Base-by-base conservation (phyloP, 1,140 invertebrate species). In the Solenopsis invicta region DNA sequence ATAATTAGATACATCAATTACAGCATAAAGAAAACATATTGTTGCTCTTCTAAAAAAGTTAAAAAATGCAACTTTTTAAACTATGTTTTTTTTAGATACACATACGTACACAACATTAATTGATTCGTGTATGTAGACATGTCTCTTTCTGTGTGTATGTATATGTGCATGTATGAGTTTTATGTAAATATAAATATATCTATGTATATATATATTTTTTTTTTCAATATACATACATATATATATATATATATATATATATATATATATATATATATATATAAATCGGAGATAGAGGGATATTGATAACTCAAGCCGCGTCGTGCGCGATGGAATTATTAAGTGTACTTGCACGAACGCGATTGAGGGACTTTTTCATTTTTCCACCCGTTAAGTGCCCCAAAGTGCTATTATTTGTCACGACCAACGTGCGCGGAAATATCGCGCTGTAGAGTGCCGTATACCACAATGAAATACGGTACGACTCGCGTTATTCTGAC, bases 341-440 rank as follows among this genome's bases (percentile, higher is more conserved):
- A 75, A 84, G 80, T 84, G 80, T 74, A 61, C 80, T 84, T 48
- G 41, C 18, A 37, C 37, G 66, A 37, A 24, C n/a, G 16, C 67
- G 69, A 84, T 84, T 45, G 80, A 61, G 61, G 18, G 45, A 84
- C 69, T 84, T 84, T 84, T 84, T 71, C 29, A 84, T 84, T 74
- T 84, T 84, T 82, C 37, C 34, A 81, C 69, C 69, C 54, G 80
- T 75, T 74, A 84, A 84, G 80, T 75, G 80, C 21, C 54, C 56
- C 29, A 61, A 84, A 84, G 80, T 84, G 69, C 69, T 84, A 80
- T 84, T 84, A 84, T 84, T 84, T 84, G 80, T 84, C 80, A 84
- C 54, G 80, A 34, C 21, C 80, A 82, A 61, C 69, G 54, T 54
- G 69, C 69, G 21, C 13, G 69, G 69, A 74, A 84, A 84, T 84